These are phyloP conservation scores for Mythimna impura DNA, from an alignment of 2,888 invertebrate species.

Conservation along the genomic window DNA sequence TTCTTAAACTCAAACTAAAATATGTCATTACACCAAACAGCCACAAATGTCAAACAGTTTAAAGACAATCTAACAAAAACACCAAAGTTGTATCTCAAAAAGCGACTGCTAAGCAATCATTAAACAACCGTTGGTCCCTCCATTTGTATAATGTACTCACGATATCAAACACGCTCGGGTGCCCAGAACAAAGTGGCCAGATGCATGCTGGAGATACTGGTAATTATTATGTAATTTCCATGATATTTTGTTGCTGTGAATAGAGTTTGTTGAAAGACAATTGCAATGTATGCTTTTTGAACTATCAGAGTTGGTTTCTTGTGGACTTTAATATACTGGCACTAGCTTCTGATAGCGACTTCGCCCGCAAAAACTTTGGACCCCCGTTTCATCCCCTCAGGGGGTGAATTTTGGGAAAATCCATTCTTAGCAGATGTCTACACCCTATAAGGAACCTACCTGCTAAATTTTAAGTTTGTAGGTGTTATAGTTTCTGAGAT, in stretches of 20 bases:
- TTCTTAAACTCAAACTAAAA: constrained; percentile 21
- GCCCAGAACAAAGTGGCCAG: constrained; percentile 58
- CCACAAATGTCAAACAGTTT: constrained; percentile 48
- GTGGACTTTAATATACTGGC: background rate
- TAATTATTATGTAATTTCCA: constrained; percentile 64
- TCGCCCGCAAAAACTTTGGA: too few relatives aligned
- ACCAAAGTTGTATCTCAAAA: constrained; percentile 8
- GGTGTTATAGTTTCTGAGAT: too few relatives aligned
- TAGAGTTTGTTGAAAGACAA: constrained; percentile 38
- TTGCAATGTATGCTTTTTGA: constrained; percentile 19
- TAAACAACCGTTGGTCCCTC: constrained; percentile 50
- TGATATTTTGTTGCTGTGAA: constrained; percentile 50
- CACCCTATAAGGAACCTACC: too few relatives aligned
- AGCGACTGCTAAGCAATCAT: constrained; percentile 56
- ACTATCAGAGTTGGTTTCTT: background rate
- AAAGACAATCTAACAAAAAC: constrained; percentile 32
- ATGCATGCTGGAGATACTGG: constrained; percentile 57
- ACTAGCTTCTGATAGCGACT: too few relatives aligned
- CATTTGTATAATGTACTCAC: constrained; percentile 59
- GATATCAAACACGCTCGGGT: constrained; percentile 53
- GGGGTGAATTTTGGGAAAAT: too few relatives aligned
- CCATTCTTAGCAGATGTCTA: too few relatives aligned
- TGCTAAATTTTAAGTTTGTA: too few relatives aligned
- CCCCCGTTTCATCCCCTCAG: too few relatives aligned
- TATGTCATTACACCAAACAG: constrained; percentile 43